Percentiles rank a stretch among this genome's conserved stretches.
Evolutionary conservation across 2,888 invertebrate species (phyloP).

Genomic region (Elegia similella): DNA sequence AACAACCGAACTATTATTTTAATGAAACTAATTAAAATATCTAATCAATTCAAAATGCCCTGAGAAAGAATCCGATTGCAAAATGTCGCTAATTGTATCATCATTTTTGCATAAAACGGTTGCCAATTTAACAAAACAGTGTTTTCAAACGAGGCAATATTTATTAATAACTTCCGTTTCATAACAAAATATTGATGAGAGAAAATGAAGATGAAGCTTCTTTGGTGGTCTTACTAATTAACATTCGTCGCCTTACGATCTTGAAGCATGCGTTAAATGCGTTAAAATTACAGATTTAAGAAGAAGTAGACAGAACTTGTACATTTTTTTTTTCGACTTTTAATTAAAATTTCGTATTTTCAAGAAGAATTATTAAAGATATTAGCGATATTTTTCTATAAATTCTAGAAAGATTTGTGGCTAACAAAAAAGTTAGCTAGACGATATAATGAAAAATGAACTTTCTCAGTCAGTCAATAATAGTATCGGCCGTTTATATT

Average conservation of each 20-base stretch:
- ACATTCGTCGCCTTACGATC: constrained; percentile 51
- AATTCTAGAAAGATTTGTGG: no score
- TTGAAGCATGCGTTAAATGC: constrained; percentile 40
- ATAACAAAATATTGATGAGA: constrained; percentile 30
- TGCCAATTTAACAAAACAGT: not conserved
- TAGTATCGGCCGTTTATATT: no score
- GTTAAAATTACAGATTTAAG: constrained; percentile 23
- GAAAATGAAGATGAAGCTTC: constrained; percentile 42
- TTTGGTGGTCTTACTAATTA: constrained; percentile 73
- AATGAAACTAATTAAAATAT: constrained; percentile 12
- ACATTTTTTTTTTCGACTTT: not conserved
- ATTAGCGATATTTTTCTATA: no score
- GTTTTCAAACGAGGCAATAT: constrained; percentile 16
- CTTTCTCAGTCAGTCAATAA: no score
- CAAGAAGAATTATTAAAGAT: no score
- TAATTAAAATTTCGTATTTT: not conserved
- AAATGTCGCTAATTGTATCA: not conserved
- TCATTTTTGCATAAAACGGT: constrained; percentile 3
- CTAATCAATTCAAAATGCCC: not conserved
- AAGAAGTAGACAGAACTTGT: not conserved
- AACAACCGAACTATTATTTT: not conserved
- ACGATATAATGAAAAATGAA: no score
- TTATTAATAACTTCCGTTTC: constrained; percentile 37
- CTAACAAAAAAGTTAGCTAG: no score
- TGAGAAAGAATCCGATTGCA: constrained; percentile 3